These are phyloP conservation scores for Fulica atra DNA, from an alignment of 2,113 vertebrate species.

Conservation along the genomic window DNA sequence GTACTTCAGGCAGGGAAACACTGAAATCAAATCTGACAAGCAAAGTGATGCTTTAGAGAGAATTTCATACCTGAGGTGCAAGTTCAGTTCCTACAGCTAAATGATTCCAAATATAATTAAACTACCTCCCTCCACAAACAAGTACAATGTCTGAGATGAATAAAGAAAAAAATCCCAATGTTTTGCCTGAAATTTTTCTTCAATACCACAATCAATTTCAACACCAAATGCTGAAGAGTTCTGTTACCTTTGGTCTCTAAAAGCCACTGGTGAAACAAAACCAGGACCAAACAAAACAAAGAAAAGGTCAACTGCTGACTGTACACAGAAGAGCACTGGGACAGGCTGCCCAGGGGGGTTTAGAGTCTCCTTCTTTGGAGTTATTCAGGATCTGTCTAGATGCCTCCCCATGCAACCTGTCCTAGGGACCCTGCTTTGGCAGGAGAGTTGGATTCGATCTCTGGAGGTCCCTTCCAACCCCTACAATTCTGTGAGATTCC, in stretches of 20 bases:
- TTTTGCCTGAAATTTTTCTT: not conserved
- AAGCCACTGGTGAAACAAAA: not conserved
- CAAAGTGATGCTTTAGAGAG: not conserved
- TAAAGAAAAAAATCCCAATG: not conserved
- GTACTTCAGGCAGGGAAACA: constrained; percentile 88
- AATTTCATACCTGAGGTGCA: not conserved
- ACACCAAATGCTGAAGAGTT: not conserved
- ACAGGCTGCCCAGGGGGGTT: too few relatives aligned
- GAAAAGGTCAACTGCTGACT: not conserved
- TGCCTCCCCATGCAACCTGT: too few relatives aligned
- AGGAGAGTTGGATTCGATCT: too few relatives aligned
- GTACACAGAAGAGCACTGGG: not conserved
- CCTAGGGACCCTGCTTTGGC: too few relatives aligned
- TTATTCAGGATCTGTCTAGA: too few relatives aligned
- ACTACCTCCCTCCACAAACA: not conserved
- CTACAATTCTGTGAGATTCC: too few relatives aligned
- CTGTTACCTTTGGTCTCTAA: not conserved
- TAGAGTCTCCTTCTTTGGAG: too few relatives aligned
- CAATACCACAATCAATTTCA: not conserved
- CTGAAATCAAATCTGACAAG: constrained; percentile 90
- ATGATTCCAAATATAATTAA: not conserved
- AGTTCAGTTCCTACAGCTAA: not conserved
- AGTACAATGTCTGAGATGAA: not conserved
- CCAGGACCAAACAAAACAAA: not conserved
- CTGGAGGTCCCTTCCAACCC: too few relatives aligned